A percentile compares a stretch with the other conserved stretches of the same genome.
Conservation (phyloP, 2,888 invertebrate species). For the Aphrophora alni region DNA sequence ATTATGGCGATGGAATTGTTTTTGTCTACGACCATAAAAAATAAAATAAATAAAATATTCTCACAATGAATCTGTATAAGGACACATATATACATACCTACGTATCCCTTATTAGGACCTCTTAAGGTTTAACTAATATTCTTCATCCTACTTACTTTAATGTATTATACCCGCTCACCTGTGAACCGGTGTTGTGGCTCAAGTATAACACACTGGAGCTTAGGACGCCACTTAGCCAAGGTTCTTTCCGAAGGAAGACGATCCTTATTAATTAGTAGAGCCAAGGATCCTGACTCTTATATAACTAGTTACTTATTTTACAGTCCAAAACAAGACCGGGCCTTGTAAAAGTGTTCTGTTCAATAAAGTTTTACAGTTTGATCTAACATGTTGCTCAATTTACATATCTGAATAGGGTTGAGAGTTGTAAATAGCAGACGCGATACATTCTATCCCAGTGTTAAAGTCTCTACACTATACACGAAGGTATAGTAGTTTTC, state of each 20-base stretch:
- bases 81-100: too few species aligned
- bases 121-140: too few species aligned
- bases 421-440: not conserved
- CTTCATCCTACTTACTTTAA: not conserved
- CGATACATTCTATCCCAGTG: not conserved
- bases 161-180: not conserved
- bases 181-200: not conserved
- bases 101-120: too few species aligned
- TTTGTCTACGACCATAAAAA: too few species aligned
- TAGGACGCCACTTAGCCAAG: not conserved
- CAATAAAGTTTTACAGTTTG: not conserved
- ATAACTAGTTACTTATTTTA: conserved; percentile 9
- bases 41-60: too few species aligned
- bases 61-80: too few species aligned
- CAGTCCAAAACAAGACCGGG: not conserved
- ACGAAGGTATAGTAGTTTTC: not conserved
- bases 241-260: not conserved
- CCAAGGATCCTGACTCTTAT: conserved; percentile 1
- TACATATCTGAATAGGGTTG: not conserved
- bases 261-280: not conserved
- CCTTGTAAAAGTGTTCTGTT: not conserved
- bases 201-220: not conserved
- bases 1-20: too few species aligned
- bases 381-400: not conserved
- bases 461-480: not conserved